Conservation (phyloP, 1,140 invertebrate species). For the Temnothorax curvispinosus region DNA sequence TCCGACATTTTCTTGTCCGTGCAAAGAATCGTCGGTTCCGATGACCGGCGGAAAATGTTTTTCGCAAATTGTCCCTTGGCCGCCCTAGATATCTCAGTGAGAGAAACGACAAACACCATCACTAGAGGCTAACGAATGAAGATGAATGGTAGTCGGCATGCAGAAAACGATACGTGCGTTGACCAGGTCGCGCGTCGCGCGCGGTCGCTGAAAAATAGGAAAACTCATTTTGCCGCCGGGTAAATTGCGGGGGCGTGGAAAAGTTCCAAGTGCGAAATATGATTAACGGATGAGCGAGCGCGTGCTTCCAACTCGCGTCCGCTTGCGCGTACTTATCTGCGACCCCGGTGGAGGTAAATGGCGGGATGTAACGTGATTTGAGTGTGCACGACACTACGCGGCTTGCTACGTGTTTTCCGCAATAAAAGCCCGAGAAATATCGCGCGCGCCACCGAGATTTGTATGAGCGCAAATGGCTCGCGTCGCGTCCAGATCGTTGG, state of each 20-base stretch:
- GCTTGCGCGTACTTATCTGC: slow-evolving; percentile 36
- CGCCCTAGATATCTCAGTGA: background rate
- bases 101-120: background rate
- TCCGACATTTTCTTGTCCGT: background rate
- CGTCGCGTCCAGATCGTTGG: slow-evolving; percentile 27
- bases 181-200: slow-evolving; percentile 28
- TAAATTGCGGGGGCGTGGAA: slow-evolving; percentile 61
- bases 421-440: slow-evolving; percentile 41
- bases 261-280: slow-evolving; percentile 70
- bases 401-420: slow-evolving; percentile 24
- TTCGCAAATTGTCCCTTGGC: background rate
- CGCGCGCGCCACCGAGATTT: slow-evolving; percentile 1
- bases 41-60: background rate
- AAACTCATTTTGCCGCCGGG: slow-evolving; percentile 64
- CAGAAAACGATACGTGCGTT: slow-evolving; percentile 60
- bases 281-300: slow-evolving; percentile 72
- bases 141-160: slow-evolving; percentile 73
- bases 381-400: background rate
- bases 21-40: background rate
- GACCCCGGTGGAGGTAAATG: slow-evolving; percentile 47
- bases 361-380: slow-evolving; percentile 43
- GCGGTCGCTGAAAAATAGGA: slow-evolving; percentile 62
- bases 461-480: slow-evolving; percentile 7
- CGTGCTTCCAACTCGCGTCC: slow-evolving; percentile 23
- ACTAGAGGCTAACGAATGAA: slow-evolving; percentile 68